These are phyloP conservation scores for Oostethus manadensis DNA, from an alignment of 2,113 vertebrate genomes.

Conservation along the genomic window DNA sequence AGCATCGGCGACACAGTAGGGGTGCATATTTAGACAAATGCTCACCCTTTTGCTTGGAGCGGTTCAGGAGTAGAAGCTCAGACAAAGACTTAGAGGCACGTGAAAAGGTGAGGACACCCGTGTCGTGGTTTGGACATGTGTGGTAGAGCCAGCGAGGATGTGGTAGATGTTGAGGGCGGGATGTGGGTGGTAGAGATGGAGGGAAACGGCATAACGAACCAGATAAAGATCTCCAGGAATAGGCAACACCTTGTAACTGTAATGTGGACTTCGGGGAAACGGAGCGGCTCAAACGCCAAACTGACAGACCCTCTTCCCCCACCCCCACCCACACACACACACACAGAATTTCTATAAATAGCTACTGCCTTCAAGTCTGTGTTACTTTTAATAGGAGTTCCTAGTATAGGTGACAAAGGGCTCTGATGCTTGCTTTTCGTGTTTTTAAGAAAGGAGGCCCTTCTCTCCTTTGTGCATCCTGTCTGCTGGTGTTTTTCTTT, in stretches of 20 bases:
- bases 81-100: background rate
- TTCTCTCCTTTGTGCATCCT: conserved; percentile 43
- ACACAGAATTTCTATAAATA: conserved; percentile 48
- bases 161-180: conserved; percentile 62
- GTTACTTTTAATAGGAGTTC: conserved; percentile 16
- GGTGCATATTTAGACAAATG: too few species aligned
- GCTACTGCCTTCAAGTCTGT: conserved; percentile 34
- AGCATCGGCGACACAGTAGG: too few species aligned
- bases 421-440: conserved; percentile 15
- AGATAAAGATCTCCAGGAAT: conserved; percentile 58
- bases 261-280: conserved; percentile 35
- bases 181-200: conserved; percentile 63
- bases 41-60: too few species aligned
- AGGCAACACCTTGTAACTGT: conserved; percentile 41
- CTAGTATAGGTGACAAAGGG: background rate
- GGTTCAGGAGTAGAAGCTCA: background rate
- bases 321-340: conserved; percentile 6
- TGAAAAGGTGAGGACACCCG: too few species aligned
- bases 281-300: conserved; percentile 36
- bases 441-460: conserved; percentile 22
- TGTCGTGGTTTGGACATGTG: conserved; percentile 21
- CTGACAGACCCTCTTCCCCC: conserved; percentile 15
- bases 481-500: conserved; percentile 58
- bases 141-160: conserved; percentile 49
- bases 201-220: conserved; percentile 48